Conservation (phyloP, 1,140 invertebrate genomes). For the Formica exsecta region DNA sequence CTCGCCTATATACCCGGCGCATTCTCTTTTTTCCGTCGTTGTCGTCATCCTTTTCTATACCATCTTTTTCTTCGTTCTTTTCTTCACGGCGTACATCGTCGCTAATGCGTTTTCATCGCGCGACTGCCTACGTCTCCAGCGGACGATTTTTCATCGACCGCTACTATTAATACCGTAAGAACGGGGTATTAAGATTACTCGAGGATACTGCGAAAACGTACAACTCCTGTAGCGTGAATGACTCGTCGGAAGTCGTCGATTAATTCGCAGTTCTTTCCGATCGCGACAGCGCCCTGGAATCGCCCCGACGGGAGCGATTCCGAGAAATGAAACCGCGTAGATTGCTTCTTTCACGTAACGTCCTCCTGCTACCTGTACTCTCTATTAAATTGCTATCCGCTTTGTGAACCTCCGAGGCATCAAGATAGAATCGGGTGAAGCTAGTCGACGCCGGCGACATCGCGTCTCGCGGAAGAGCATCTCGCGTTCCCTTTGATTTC, state of each 20-base stretch:
- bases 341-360: slow-evolving; percentile 48
- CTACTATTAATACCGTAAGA: slow-evolving; percentile 33
- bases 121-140: neutral
- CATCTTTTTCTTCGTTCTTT: slow-evolving; percentile 52
- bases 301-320: slow-evolving; percentile 31
- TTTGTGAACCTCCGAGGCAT: slow-evolving; percentile 54
- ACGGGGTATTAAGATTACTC: slow-evolving; percentile 52
- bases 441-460: slow-evolving; percentile 48
- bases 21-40: neutral
- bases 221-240: slow-evolving; percentile 24
- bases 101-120: slow-evolving; percentile 52
- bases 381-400: slow-evolving; percentile 67
- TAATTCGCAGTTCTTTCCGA: slow-evolving; percentile 39
- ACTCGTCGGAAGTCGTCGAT: slow-evolving; percentile 56
- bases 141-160: slow-evolving; percentile 42
- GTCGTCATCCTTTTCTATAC: slow-evolving; percentile 50
- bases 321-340: slow-evolving; percentile 37
- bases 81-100: slow-evolving; percentile 32
- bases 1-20: slow-evolving; percentile 33
- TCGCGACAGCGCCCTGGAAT: slow-evolving; percentile 39
- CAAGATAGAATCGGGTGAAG: slow-evolving; percentile 26
- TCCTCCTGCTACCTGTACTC: slow-evolving; percentile 26
- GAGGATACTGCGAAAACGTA: neutral
- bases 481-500: slow-evolving; percentile 63
- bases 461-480: slow-evolving; percentile 38